phyloP scores from a whole-genome alignment of 2,113 vertebrate genomes.

The Syrmaticus mikado region DNA sequence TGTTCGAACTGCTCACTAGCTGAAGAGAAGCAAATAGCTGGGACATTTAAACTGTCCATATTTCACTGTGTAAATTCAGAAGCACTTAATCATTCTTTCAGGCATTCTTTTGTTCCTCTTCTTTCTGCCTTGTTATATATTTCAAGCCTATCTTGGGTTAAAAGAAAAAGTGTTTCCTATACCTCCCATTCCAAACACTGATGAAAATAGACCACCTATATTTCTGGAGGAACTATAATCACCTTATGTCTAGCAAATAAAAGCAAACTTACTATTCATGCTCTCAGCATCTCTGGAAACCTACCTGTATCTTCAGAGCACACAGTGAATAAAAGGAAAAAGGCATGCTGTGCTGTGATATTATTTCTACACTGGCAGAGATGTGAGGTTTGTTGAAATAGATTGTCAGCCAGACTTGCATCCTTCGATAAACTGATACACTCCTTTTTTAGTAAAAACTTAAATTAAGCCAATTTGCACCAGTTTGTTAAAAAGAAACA shows the following conservation, averaged over 20 bases:
- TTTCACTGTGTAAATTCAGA: constrained; percentile 78
- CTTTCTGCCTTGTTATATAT: constrained; percentile 44
- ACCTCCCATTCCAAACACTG: background rate
- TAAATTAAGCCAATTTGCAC: background rate
- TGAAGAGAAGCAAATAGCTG: constrained; percentile 80
- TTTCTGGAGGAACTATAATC: background rate
- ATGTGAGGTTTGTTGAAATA: background rate
- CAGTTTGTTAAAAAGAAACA: background rate
- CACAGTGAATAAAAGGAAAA: background rate
- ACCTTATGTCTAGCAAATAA: background rate
- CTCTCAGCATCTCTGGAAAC: background rate
- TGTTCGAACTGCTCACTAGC: constrained; percentile 72
- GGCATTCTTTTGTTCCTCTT: constrained; percentile 61
- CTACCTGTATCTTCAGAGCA: background rate
- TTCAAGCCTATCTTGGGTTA: background rate
- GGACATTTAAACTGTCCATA: constrained; percentile 81
- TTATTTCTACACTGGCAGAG: background rate
- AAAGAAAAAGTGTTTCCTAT: background rate
- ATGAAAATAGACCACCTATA: background rate
- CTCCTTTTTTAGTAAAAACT: background rate
- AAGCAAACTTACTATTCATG: background rate
- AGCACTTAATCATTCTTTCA: constrained; percentile 79
- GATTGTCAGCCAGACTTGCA: background rate
- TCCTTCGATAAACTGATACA: background rate
- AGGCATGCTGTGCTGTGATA: fast-evolving